Base-by-base conservation (phyloP, 2,888 invertebrate genomes). In the Mimas tiliae region DNA sequence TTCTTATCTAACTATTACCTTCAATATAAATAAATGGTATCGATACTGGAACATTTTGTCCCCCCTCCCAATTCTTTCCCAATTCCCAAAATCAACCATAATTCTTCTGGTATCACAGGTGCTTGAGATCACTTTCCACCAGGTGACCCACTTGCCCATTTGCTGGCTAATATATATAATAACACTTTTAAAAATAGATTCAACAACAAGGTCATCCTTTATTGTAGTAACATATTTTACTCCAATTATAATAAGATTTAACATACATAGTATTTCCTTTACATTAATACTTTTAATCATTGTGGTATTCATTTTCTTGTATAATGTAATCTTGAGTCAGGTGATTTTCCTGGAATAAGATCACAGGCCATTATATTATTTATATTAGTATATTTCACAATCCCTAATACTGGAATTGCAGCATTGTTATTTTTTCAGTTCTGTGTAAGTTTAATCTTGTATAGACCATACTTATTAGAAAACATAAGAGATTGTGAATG, bases 151-250 rank as follows among this genome's bases (percentile, higher is more conserved):
- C 8, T 38, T 38, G 7, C 9, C 1, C 38, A 6, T 38, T 38
- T 9, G 6, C 0, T 9, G 8, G 7, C 38, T 1, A 9, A 38
- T n/a, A 38, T 38, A 38, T 1, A 38, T n/a, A 55, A 16, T 16
- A 38, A 58, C 3, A 11, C 16, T 3, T 16, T 34, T n/a, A 16
- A 16, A 27, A 52, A 33, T 52, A 27, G 52, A 52, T 4, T 58
- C 19, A 12, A 58, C 19, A 12, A 58, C 42, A 1, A 1, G n/a
- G 42, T 42, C 12, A 21, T 19, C 19, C 11, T 58, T 58, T 58
- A 58, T 58, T 58, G 19, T 42, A 12, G 19, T 42, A 58, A 58
- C 19, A 42, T 4, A 6, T 16, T 53, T 12, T 58, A 58, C 42
- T 6, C 11, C 12, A 42, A 19, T 42, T n/a, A 16, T 38, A 38